These are phyloP conservation scores for Rhaphigaster nebulosa DNA, from an alignment of 2,888 invertebrate species.

Conservation along the genomic window DNA sequence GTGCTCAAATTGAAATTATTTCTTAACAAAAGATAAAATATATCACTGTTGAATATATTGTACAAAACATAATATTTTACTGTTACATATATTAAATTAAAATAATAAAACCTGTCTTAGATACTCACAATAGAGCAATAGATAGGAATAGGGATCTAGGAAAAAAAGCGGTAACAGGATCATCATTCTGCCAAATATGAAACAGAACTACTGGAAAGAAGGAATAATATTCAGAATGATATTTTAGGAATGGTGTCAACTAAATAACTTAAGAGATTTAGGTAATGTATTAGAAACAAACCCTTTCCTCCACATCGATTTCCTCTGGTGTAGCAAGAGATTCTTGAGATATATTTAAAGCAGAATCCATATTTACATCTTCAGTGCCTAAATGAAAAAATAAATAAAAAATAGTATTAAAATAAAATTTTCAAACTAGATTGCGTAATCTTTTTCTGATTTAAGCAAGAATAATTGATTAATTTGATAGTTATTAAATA, in stretches of 20 bases:
- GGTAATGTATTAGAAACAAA: conserved; percentile 47
- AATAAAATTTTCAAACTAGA: too few species aligned
- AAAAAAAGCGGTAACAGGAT: conserved; percentile 36
- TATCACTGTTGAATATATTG: not conserved
- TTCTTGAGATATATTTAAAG: conserved; percentile 71
- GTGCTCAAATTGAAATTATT: not conserved
- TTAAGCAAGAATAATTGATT: too few species aligned
- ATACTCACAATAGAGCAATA: conserved; percentile 39
- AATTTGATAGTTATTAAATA: too few species aligned
- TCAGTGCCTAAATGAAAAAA: conserved; percentile 73
- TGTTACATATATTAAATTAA: not conserved
- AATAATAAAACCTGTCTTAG: not conserved
- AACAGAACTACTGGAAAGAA: conserved; percentile 48
- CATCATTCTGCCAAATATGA: conserved; percentile 47
- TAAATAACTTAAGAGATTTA: conserved; percentile 12
- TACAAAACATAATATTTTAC: not conserved
- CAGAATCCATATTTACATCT: conserved; percentile 74
- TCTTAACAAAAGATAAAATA: not conserved
- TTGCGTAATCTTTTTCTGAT: too few species aligned
- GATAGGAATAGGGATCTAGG: conserved; percentile 32
- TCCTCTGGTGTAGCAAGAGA: conserved; percentile 66
- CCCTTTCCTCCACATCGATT: conserved; percentile 66
- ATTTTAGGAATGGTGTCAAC: not conserved
- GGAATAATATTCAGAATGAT: conserved; percentile 27
- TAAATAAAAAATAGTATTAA: conserved; percentile 44